Conservation (phyloP, 2,113 vertebrate genomes). For the Phoxinus phoxinus region DNA sequence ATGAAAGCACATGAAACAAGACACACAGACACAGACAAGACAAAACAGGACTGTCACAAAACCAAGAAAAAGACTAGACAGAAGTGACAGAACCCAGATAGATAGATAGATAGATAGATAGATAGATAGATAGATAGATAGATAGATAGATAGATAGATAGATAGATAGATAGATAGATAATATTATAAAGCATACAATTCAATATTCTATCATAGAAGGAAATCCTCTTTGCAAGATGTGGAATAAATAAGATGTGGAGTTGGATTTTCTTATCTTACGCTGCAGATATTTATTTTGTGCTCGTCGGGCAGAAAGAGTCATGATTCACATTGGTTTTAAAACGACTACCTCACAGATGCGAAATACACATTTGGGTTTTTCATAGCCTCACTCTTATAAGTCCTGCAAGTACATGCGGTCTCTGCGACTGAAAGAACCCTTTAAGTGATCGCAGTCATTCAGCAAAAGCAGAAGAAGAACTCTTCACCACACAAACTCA, state of each 20-base stretch:
- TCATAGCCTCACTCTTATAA: constrained; percentile 51
- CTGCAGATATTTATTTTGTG: background rate
- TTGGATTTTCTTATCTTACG: constrained; percentile 61
- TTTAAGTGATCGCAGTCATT: constrained; percentile 66
- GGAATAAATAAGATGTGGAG: constrained; percentile 52
- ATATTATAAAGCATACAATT: constrained; percentile 10
- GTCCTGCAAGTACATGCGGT: constrained; percentile 52
- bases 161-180: too few species aligned
- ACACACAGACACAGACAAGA: too few species aligned
- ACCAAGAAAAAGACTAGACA: too few species aligned
- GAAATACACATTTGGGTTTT: constrained; percentile 23
- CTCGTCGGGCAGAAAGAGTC: constrained; percentile 30
- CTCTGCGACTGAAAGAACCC: constrained; percentile 59
- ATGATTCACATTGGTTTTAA: constrained; percentile 17
- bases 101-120: background rate
- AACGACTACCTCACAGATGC: too few species aligned
- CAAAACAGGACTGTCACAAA: too few species aligned
- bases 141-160: too few species aligned
- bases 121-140: background rate
- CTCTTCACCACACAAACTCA: constrained; percentile 66
- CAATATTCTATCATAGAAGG: constrained; percentile 43
- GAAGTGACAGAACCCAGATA: too few species aligned
- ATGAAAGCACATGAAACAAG: too few species aligned
- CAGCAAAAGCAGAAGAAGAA: constrained; percentile 60
- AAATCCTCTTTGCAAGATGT: constrained; percentile 42